Conservation (phyloP, 1,140 invertebrate genomes). For the Bathynomus jamesi region DNA sequence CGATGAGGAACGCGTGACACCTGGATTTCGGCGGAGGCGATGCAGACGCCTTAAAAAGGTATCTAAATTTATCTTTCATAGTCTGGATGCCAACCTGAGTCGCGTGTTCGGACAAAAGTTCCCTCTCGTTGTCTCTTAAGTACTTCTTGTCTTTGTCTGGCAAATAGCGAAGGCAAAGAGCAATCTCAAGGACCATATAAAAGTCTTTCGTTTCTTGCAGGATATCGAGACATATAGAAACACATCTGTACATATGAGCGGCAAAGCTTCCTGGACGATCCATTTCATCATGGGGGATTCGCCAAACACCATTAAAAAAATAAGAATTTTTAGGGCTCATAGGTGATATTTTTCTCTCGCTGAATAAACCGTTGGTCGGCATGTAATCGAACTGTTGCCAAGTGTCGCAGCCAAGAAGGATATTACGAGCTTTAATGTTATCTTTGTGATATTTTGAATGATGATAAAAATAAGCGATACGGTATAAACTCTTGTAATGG, state of each 20-base stretch:
- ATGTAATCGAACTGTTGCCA: conserved; percentile 31
- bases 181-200: conserved; percentile 68
- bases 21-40: conserved; percentile 22
- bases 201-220: conserved; percentile 69
- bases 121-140: conserved; percentile 67
- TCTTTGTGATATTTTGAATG: conserved; percentile 60
- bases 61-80: conserved; percentile 33
- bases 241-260: conserved; percentile 77
- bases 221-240: conserved; percentile 70
- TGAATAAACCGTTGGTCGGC: conserved; percentile 60
- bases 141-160: conserved; percentile 79
- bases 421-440: conserved; percentile 58
- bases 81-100: conserved; percentile 42
- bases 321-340: conserved; percentile 50
- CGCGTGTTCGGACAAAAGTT: conserved; percentile 65
- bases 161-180: conserved; percentile 63
- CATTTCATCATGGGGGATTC: conserved; percentile 79
- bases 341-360: conserved; percentile 59
- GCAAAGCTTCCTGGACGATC: conserved; percentile 85
- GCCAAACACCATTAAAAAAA: conserved; percentile 78
- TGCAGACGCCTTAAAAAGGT: conserved; percentile 28
- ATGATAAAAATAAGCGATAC: conserved; percentile 74
- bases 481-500: conserved; percentile 87
- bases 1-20: conserved; percentile 26
- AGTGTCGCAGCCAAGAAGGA: conserved; percentile 56